Conservation (phyloP, 2,888 invertebrate genomes). For the Arenicola marina region DNA sequence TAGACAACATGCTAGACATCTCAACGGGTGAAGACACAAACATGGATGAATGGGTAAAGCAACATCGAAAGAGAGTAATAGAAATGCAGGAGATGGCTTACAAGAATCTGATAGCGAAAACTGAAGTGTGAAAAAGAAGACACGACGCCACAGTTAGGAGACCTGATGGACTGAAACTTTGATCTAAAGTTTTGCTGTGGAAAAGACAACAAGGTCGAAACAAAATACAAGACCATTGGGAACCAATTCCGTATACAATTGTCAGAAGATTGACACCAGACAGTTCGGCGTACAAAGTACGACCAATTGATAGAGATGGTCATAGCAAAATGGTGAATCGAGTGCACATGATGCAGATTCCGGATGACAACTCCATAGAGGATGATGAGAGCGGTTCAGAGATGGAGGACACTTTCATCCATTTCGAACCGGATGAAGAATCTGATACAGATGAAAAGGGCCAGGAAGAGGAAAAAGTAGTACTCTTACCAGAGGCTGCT, state of each 20-base stretch:
- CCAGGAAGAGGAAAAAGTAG: no score
- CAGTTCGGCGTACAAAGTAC: no score
- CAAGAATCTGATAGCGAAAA: neutral
- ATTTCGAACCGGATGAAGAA: no score
- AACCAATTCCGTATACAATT: no score
- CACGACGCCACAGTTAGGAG: neutral
- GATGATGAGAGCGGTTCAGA: no score
- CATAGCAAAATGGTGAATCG: no score
- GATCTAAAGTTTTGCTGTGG: neutral
- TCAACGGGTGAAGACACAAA: neutral
- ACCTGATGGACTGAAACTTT: neutral
- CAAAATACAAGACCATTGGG: neutral
- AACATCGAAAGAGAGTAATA: neutral
- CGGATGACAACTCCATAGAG: no score
- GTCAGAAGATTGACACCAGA: no score
- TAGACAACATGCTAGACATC: neutral
- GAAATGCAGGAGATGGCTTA: neutral
- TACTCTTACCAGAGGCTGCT: neutral
- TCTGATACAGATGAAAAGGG: no score
- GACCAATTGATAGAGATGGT: no score
- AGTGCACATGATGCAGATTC: no score
- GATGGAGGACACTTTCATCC: no score
- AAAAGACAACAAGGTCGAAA: neutral
- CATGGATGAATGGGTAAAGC: neutral
- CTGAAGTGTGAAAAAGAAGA: neutral